Evolutionary conservation across 2,888 invertebrate genomes (phyloP).

Genomic region (Trimorus sp.): DNA sequence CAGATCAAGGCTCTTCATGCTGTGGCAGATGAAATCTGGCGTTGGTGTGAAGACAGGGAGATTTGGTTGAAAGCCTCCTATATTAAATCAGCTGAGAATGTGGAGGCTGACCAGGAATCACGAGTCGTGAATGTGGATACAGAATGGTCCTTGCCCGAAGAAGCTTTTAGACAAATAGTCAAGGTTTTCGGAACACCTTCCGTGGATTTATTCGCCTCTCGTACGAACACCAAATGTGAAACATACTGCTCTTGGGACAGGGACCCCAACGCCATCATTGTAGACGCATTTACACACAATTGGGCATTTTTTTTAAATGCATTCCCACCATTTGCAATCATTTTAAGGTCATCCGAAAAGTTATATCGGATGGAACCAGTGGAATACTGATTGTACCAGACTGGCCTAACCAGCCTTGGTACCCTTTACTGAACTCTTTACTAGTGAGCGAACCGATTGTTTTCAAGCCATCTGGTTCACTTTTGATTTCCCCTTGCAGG

Average conservation of each 20-base stretch:
- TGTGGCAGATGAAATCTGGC: slow-evolving; percentile 6
- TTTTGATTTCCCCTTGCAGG: slow-evolving; percentile 49
- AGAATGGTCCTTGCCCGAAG: no score
- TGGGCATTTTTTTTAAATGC: slow-evolving; percentile 60
- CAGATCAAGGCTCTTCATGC: slow-evolving; percentile 2
- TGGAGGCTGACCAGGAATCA: background rate
- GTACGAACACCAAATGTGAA: slow-evolving; percentile 27
- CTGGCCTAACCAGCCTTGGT: slow-evolving; percentile 55
- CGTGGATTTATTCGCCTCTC: slow-evolving; percentile 35
- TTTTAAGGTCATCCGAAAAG: slow-evolving; percentile 54
- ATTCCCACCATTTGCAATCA: slow-evolving; percentile 59
- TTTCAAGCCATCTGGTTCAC: slow-evolving; percentile 16
- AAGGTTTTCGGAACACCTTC: no score
- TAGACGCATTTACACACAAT: slow-evolving; percentile 62
- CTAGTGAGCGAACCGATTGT: slow-evolving; percentile 30
- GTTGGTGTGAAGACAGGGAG: slow-evolving; percentile 1
- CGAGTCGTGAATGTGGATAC: background rate
- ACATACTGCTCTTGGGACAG: slow-evolving; percentile 51
- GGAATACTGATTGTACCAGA: slow-evolving; percentile 45
- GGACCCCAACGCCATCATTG: slow-evolving; percentile 43
- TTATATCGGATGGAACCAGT: slow-evolving; percentile 42
- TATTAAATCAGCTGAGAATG: background rate
- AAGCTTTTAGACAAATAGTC: no score
- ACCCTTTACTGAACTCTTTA: slow-evolving; percentile 25
- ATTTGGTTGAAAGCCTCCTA: background rate